Conservation (phyloP, 92 coral and sea anemone species). For the Porites lobata region DNA sequence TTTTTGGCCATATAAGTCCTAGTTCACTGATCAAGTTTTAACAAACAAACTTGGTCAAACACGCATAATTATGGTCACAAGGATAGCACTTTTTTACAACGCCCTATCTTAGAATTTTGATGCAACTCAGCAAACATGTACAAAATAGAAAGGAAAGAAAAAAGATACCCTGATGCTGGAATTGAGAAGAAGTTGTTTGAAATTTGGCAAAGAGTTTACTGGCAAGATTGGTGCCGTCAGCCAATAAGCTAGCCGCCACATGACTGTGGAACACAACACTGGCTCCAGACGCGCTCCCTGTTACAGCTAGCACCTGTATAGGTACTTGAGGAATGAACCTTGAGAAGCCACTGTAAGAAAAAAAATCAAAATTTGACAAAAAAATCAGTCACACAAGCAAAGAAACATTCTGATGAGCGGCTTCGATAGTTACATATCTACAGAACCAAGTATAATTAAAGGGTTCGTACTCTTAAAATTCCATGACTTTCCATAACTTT, state of each 20-base stretch:
- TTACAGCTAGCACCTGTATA: constrained; percentile 96
- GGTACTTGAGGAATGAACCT: constrained; percentile 96
- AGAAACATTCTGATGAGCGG: too few species aligned
- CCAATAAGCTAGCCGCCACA: constrained; percentile 92
- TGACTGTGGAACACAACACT: constrained; percentile 99
- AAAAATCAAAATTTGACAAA: background rate
- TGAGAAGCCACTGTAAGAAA: constrained; percentile 87
- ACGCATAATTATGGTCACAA: too few species aligned
- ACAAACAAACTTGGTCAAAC: too few species aligned
- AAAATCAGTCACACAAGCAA: background rate
- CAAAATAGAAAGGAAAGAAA: too few species aligned
- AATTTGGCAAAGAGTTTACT: constrained; percentile 98
- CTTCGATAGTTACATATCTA: too few species aligned
- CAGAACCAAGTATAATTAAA: too few species aligned
- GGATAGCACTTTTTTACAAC: too few species aligned
- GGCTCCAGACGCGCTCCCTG: constrained; percentile 98
- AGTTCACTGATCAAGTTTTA: too few species aligned
- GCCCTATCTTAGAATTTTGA: background rate
- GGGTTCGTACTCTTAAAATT: too few species aligned
- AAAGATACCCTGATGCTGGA: constrained; percentile 92
- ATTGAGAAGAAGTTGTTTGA: constrained; percentile 93
- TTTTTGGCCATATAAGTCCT: too few species aligned
- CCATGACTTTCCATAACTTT: too few species aligned
- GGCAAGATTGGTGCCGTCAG: constrained; percentile 98
- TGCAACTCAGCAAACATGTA: too few species aligned